Percentiles rank a stretch among this genome's conserved stretches.
Evolutionary conservation across 2,888 invertebrate genomes (phyloP).

Genomic region (Napeogenes sylphis): DNA sequence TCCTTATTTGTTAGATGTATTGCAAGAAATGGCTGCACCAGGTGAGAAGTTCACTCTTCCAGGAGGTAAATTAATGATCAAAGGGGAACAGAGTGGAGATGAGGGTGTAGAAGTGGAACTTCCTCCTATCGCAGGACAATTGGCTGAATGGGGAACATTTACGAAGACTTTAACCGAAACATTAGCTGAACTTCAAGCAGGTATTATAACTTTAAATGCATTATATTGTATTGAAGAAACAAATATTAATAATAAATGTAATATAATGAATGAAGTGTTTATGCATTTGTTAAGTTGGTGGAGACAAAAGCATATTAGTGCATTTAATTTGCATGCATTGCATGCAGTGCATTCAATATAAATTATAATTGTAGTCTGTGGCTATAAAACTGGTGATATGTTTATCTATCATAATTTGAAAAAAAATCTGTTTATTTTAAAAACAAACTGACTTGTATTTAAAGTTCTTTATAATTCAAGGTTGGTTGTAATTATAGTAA

Average conservation of each 20-base stretch:
- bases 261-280: no score
- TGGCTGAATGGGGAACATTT: constrained; percentile 83
- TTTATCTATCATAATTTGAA: neutral
- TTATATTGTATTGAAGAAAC: neutral
- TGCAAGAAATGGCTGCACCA: constrained; percentile 82
- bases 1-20: constrained; percentile 83
- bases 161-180: constrained; percentile 83
- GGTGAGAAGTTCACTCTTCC: constrained; percentile 85
- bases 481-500: constrained; percentile 1
- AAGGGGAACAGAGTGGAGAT: constrained; percentile 54
- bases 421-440: neutral
- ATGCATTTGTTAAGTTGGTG: no score
- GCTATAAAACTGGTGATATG: neutral
- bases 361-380: no score
- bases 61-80: constrained; percentile 81
- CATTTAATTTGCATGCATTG: no score
- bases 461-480: neutral
- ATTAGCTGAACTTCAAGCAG: constrained; percentile 81
- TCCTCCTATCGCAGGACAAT: constrained; percentile 80
- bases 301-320: no score
- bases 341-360: no score
- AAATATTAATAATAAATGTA: neutral
- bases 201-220: constrained; percentile 36
- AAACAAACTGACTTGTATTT: neutral
- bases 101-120: constrained; percentile 75